Percentiles rank a stretch among this genome's conserved stretches.
These are phyloP conservation scores for Pterostichus niger DNA, from an alignment of 2,888 invertebrate genomes.

Conservation along the genomic window DNA sequence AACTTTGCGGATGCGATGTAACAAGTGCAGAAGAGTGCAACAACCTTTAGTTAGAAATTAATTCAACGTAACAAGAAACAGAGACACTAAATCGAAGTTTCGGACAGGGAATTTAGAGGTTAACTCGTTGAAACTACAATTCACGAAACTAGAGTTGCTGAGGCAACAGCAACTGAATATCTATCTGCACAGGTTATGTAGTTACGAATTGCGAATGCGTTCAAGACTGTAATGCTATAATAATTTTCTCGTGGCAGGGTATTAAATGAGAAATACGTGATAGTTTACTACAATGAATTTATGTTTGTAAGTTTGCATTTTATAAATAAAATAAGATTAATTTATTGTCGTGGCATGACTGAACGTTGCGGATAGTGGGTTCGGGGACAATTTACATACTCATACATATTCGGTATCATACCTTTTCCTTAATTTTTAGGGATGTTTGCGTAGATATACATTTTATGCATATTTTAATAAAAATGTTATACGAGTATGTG, in stretches of 20 bases:
- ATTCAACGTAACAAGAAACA: not conserved
- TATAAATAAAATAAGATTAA: slow-evolving; percentile 10
- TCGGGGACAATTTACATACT: slow-evolving; percentile 5
- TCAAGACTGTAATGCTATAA: not conserved
- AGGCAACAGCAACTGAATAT: too few relatives aligned
- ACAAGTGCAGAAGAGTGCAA: not conserved
- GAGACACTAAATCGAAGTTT: not conserved
- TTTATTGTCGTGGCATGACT: not conserved
- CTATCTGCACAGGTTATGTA: not conserved
- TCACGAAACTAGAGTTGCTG: not conserved
- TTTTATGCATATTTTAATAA: too few relatives aligned
- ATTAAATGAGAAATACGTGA: slow-evolving; percentile 27
- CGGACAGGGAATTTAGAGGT: not conserved
- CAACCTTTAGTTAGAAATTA: not conserved
- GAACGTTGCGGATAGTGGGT: not conserved
- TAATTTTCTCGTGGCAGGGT: slow-evolving; percentile 4
- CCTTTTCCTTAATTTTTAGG: not conserved
- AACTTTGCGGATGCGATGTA: not conserved
- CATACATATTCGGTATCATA: slow-evolving; percentile 22
- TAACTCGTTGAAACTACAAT: not conserved
- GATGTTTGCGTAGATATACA: not conserved
- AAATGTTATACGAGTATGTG: too few relatives aligned
- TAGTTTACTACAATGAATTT: slow-evolving; percentile 23
- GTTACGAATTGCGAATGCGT: not conserved
- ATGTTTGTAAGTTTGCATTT: slow-evolving; percentile 10